Evolutionary conservation across 2,113 vertebrate genomes (phyloP), one percentile per base, ranked within the genome.

Genomic region (Heterotilapia buettikoferi): DNA sequence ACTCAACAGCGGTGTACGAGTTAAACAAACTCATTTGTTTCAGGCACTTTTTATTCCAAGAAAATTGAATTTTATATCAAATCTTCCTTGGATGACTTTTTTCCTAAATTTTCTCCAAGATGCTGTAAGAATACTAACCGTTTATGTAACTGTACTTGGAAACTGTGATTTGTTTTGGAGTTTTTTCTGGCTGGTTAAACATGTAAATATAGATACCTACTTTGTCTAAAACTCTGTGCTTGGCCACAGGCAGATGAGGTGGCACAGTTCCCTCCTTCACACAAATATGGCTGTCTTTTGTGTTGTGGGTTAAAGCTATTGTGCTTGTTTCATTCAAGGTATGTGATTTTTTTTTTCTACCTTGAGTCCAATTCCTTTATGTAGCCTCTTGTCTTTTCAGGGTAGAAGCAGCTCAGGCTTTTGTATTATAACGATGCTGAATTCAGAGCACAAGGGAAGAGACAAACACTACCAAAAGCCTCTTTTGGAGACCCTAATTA

Each of bases 381-480:
- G 84, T 12, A 57, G 86, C 90, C 82, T 84, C 61, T 90, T 91
- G 94, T 93, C 90, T 93, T 84, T 91, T 84, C 87, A 83, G 57
- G 50, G 33, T 90, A 94, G 90, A 92, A 53, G 63, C 53, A 53
- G 88, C 87, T 90, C 80, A 89, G 31, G 88, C 91, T 86, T 94
- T 94, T 94, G 89, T 88, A 45, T 87, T 66, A 29, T 36, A 90
- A 83, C 52, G 33, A 50, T 85, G 40, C 66, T 1, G 33, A 89
- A 87, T 84, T 83, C 38, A 80, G 86, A 84, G 83, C 82, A 90
- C 84, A 85, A 82, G 50, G 80, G 79, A 90, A 84, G 33, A 38
- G 31, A 71, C 80, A 85, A 76, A 84, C 45, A 82, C 56, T 80
- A 71, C 53, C 56, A 38, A 90, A 93, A 89, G 85, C 82, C 73